phyloP scores from a whole-genome alignment of 2,888 invertebrate species.

The Drosophila putrida region DNA sequence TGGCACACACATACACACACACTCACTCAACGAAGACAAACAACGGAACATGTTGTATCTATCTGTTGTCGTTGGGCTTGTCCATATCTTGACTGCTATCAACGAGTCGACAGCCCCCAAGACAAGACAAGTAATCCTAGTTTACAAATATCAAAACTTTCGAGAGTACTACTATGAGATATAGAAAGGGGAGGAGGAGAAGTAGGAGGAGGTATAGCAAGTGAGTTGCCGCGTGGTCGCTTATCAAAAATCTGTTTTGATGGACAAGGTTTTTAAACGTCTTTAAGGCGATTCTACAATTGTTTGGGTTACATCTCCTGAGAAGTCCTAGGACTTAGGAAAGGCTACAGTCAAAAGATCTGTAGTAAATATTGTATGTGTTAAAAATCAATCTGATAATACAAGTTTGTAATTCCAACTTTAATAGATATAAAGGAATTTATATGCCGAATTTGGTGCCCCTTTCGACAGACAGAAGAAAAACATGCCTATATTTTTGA shows the following conservation, averaged over 20 bases:
- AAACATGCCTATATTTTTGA: too few species aligned
- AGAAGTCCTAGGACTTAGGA: too few species aligned
- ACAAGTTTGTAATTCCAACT: too few species aligned
- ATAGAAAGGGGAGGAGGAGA: not conserved
- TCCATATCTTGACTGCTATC: slow-evolving; percentile 72
- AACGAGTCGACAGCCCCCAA: slow-evolving; percentile 51
- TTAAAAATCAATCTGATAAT: too few species aligned
- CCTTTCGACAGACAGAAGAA: too few species aligned
- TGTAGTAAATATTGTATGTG: too few species aligned
- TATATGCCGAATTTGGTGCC: too few species aligned
- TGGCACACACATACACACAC: slow-evolving; percentile 31
- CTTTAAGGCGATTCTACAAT: not conserved
- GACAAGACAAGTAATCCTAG: slow-evolving; percentile 74
- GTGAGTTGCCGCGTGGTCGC: slow-evolving; percentile 25
- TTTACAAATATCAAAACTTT: slow-evolving; percentile 53
- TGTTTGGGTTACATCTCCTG: not conserved
- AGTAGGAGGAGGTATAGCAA: not conserved
- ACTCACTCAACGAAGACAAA: slow-evolving; percentile 7
- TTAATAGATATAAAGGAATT: too few species aligned
- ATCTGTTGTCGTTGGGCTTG: slow-evolving; percentile 42
- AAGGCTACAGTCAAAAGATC: too few species aligned
- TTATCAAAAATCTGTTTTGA: slow-evolving; percentile 55
- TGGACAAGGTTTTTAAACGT: slow-evolving; percentile 50
- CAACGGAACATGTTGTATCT: slow-evolving; percentile 71
- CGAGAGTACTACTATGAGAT: not conserved